A percentile compares a stretch with the other conserved stretches of the same genome.
Conservation (phyloP, 2,888 invertebrate genomes). For the Drosophila meridionalis region DNA sequence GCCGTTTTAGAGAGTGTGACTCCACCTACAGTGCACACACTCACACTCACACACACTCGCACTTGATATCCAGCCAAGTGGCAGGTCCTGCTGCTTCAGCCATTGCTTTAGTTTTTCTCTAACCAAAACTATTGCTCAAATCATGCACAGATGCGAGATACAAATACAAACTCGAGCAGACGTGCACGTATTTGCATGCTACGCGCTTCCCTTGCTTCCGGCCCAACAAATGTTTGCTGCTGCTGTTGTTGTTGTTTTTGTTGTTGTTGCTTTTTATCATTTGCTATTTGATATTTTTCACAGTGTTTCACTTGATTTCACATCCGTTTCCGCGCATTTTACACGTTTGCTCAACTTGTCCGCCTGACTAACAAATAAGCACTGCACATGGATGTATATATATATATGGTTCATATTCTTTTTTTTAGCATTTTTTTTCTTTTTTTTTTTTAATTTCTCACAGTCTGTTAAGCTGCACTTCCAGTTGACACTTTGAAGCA, state of each 20-base stretch:
- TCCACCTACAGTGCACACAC: slow-evolving; percentile 43
- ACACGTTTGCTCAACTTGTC: slow-evolving; percentile 71
- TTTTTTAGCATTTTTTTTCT: neutral
- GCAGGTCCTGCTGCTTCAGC: slow-evolving; percentile 17
- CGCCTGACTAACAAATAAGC: slow-evolving; percentile 54
- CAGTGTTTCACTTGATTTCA: slow-evolving; percentile 36
- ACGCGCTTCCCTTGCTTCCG: slow-evolving; percentile 48
- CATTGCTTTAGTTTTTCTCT: slow-evolving; percentile 18
- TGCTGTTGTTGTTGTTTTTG: slow-evolving; percentile 30
- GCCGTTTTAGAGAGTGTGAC: slow-evolving; percentile 53
- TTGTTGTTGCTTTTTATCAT: slow-evolving; percentile 33
- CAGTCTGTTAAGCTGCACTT: slow-evolving; percentile 42
- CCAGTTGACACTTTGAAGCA: slow-evolving; percentile 59
- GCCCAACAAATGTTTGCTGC: slow-evolving; percentile 46
- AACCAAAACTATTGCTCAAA: slow-evolving; percentile 31
- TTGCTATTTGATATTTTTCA: slow-evolving; percentile 57
- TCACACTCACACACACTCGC: slow-evolving; percentile 8
- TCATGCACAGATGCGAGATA: slow-evolving; percentile 26
- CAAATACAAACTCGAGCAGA: slow-evolving; percentile 10
- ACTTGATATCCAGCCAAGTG: slow-evolving; percentile 44
- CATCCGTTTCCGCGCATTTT: slow-evolving; percentile 58
- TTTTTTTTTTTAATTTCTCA: slow-evolving; percentile 13
- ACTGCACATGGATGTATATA: slow-evolving; percentile 12
- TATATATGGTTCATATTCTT: neutral
- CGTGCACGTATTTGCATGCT: slow-evolving; percentile 61